Conservation (phyloP, 2,797 vertebrate genomes). For the Sebastes goodei region DNA sequence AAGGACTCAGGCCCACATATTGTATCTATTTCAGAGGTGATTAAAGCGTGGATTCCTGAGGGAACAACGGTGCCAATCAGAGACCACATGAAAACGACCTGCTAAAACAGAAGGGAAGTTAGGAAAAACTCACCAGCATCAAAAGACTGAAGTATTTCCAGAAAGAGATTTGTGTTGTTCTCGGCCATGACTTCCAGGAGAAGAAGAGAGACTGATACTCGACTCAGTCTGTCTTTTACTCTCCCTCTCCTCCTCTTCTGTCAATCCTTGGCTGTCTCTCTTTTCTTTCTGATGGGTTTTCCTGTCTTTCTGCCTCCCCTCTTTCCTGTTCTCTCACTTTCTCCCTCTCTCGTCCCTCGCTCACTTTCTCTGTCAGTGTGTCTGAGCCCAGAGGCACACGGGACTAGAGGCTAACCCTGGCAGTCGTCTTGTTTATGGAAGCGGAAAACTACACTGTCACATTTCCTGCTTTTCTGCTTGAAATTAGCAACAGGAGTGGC, state of each 20-base stretch:
- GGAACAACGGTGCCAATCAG: conserved; percentile 33
- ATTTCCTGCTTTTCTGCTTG: conserved; percentile 95
- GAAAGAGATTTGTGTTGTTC: conserved; percentile 83
- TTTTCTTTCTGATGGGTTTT: conserved; percentile 63
- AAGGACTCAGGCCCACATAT: conserved; percentile 4
- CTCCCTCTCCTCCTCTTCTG: conserved; percentile 35
- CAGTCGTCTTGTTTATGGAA: conserved; percentile 88
- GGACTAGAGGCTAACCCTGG: conserved; percentile 72
- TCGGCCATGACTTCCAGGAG: conserved; percentile 88
- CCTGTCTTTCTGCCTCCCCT: conserved; percentile 63
- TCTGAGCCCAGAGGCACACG: conserved; percentile 68
- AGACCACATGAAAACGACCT: conserved; percentile 51
- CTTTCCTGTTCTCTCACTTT: conserved; percentile 68
- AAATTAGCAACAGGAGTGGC: conserved; percentile 92
- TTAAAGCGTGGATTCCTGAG: conserved; percentile 49
- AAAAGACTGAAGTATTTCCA: conserved; percentile 88
- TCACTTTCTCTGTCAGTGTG: conserved; percentile 59
- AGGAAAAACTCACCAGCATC: conserved; percentile 88
- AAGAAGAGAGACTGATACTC: conserved; percentile 58
- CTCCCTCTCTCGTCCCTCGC: conserved; percentile 47
- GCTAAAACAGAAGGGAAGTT: conserved; percentile 39
- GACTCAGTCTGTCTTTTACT: conserved; percentile 30
- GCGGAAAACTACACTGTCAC: conserved; percentile 93
- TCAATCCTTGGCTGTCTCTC: conserved; percentile 48
- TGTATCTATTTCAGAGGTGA: conserved; percentile 15